Conservation (phyloP, 2,113 vertebrate genomes). For the Pelodiscus sinensis region DNA sequence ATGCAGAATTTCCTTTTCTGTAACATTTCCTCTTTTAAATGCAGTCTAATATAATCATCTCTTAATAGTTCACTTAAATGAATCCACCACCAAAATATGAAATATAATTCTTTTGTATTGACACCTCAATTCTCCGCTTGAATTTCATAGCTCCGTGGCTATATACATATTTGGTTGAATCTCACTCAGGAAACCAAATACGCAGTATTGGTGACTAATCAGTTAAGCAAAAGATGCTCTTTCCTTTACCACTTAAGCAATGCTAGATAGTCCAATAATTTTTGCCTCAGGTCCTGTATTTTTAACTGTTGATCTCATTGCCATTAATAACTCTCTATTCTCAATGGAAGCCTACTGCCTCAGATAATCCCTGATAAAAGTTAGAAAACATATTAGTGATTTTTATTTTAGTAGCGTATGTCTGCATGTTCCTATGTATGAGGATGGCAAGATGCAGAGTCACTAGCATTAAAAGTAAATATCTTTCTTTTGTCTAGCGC, state of each 20-base stretch:
- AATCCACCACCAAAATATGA: conserved; percentile 15
- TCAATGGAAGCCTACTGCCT: neutral
- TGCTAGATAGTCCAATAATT: neutral
- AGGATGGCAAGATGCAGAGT: neutral
- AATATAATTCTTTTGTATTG: neutral
- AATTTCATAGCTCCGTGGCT: neutral
- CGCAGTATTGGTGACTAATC: neutral
- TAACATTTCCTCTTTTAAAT: neutral
- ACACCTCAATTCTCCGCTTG: neutral
- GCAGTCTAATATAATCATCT: neutral
- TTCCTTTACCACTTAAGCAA: neutral
- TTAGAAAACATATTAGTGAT: neutral
- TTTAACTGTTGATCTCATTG: neutral
- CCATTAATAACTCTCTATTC: neutral
- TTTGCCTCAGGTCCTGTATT: neutral
- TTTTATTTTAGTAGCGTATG: neutral
- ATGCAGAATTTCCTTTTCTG: neutral
- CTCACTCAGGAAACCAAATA: neutral
- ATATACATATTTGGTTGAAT: neutral
- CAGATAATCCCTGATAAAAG: neutral
- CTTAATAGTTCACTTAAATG: neutral
- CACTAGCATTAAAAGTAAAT: neutral
- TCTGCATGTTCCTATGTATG: neutral
- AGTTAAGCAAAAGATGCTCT: neutral
- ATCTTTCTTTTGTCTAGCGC: neutral